Evolutionary conservation across 1,140 invertebrate species (phyloP).

Genomic region (Drosophila neocordata): DNA sequence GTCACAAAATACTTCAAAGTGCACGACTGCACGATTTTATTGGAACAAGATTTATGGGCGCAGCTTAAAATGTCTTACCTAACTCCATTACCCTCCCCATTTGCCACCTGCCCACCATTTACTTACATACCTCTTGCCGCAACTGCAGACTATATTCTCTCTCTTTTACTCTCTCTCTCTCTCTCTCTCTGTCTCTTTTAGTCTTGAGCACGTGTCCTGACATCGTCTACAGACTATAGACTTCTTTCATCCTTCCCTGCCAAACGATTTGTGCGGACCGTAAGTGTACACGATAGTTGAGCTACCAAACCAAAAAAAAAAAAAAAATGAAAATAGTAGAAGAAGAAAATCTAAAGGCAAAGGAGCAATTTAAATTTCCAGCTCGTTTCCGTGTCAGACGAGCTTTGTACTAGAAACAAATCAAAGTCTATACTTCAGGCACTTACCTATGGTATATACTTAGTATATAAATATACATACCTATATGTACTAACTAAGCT

Average conservation of each 20-base stretch:
- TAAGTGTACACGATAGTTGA: conserved; percentile 17
- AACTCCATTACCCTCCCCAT: neutral
- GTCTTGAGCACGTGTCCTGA: conserved; percentile 6
- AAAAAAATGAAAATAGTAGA: neutral
- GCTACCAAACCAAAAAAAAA: neutral
- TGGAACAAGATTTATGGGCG: conserved; percentile 19
- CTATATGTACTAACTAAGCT: neutral
- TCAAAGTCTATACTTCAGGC: conserved; percentile 8
- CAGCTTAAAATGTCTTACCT: conserved; percentile 13
- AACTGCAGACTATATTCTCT: too few species aligned
- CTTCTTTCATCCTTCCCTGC: neutral
- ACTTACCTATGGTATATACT: neutral
- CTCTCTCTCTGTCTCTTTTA: neutral
- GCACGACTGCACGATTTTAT: conserved; percentile 21
- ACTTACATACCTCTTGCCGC: neutral
- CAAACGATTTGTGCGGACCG: conserved; percentile 15
- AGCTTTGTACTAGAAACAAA: conserved; percentile 19
- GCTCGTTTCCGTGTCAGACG: conserved; percentile 20
- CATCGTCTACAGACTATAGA: conserved; percentile 13
- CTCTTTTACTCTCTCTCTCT: too few species aligned
- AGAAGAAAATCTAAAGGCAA: neutral
- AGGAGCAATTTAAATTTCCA: conserved; percentile 21
- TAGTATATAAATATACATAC: too few species aligned
- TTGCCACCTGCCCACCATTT: neutral
- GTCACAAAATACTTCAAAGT: conserved; percentile 19